phyloP scores from a whole-genome alignment of 2,888 invertebrate species.

The Drosophila neutralis region DNA sequence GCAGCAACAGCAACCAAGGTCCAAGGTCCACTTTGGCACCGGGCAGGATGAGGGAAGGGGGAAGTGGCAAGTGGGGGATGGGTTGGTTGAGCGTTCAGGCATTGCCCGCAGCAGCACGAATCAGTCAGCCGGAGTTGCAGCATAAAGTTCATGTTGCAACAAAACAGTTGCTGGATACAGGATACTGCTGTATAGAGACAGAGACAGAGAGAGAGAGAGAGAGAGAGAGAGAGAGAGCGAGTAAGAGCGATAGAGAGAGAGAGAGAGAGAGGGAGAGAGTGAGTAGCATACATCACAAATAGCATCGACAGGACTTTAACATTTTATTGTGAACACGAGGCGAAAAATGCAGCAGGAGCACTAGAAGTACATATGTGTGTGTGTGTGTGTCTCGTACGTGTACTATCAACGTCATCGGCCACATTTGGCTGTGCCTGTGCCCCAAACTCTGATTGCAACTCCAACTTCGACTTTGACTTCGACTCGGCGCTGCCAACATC shows the following conservation, averaged over 20 bases:
- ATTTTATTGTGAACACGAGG: constrained; percentile 74
- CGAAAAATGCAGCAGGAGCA: constrained; percentile 44
- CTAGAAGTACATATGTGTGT: constrained; percentile 8
- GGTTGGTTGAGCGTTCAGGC: constrained; percentile 12
- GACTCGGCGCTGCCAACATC: constrained; percentile 39
- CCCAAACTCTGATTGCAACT: constrained; percentile 22
- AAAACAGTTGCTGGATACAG: constrained; percentile 60
- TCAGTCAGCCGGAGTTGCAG: constrained; percentile 72
- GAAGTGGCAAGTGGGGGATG: background rate
- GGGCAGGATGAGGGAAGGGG: background rate
- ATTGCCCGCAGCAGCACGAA: constrained; percentile 56
- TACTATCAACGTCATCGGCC: constrained; percentile 74
- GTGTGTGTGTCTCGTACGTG: constrained; percentile 55
- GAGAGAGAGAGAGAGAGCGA: background rate
- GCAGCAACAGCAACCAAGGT: constrained; percentile 37
- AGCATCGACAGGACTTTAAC: constrained; percentile 77
- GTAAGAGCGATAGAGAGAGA: background rate
- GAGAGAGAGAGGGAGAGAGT: background rate
- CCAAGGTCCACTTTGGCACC: constrained; percentile 61
- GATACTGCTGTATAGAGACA: constrained; percentile 1
- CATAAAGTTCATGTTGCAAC: constrained; percentile 74
- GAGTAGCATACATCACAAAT: constrained; percentile 43
- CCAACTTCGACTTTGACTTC: constrained; percentile 22
- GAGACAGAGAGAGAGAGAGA: background rate
- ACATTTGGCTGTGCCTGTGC: constrained; percentile 47